These are phyloP conservation scores for Hippocampus mohnikei DNA, from an alignment of 2,113 vertebrate species.

Conservation along the genomic window DNA sequence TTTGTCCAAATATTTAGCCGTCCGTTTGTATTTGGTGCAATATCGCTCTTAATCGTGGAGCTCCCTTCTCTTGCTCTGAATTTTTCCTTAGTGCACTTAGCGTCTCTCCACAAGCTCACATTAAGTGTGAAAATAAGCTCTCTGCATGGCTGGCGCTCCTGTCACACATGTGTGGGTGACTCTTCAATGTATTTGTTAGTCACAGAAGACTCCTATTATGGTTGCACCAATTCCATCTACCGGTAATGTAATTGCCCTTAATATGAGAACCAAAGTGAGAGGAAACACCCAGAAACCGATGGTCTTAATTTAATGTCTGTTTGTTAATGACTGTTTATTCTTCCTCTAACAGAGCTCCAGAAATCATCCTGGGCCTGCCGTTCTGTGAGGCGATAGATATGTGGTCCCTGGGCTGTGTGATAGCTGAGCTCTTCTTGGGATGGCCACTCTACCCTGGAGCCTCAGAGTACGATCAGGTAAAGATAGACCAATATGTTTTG, in stretches of 20 bases:
- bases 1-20: neutral
- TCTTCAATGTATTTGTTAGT: conserved; percentile 1
- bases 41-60: conserved; percentile 4
- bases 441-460: conserved; percentile 97
- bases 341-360: conserved; percentile 81
- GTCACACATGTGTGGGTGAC: neutral
- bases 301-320: neutral
- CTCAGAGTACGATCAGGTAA: conserved; percentile 96
- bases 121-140: conserved; percentile 16
- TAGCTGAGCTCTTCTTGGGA: conserved; percentile 96
- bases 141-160: neutral
- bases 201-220: neutral
- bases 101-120: conserved; percentile 12
- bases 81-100: conserved; percentile 2
- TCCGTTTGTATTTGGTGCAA: conserved; percentile 11
- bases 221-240: neutral
- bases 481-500: no score
- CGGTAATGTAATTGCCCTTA: neutral
- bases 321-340: conserved; percentile 24
- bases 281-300: conserved; percentile 1
- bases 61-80: conserved; percentile 20
- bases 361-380: conserved; percentile 96
- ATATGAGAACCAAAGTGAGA: neutral
- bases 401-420: conserved; percentile 98
- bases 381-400: conserved; percentile 99